These are phyloP conservation scores for Gymnoscopelus braueri DNA, from an alignment of 2,797 vertebrate species.

Conservation along the genomic window DNA sequence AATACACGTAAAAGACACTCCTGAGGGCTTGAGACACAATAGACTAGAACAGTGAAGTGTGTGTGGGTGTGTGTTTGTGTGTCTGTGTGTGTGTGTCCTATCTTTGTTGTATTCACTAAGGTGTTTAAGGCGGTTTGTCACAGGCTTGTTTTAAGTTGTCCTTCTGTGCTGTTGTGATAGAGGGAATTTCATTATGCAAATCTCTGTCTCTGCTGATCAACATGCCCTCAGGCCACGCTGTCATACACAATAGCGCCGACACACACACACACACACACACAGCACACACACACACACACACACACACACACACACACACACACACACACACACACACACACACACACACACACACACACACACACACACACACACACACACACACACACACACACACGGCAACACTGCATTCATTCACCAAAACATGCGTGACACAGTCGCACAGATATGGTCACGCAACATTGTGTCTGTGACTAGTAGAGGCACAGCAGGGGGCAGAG, in stretches of 20 bases:
- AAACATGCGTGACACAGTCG: conserved; percentile 66
- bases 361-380: conserved; percentile 48
- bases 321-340: conserved; percentile 22
- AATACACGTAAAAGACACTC: conserved; percentile 34
- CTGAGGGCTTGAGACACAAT: conserved; percentile 31
- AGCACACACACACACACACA: conserved; percentile 41
- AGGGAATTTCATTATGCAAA: conserved; percentile 79
- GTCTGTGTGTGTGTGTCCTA: not conserved
- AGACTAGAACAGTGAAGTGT: conserved; percentile 6
- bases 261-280: conserved; percentile 36
- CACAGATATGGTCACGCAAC: conserved; percentile 63
- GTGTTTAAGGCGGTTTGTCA: conserved; percentile 68
- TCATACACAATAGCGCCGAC: conserved; percentile 49
- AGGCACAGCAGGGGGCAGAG: conserved; percentile 31
- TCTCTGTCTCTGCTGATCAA: conserved; percentile 74
- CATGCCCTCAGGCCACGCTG: conserved; percentile 71
- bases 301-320: conserved; percentile 32
- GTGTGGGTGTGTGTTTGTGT: conserved; percentile 21
- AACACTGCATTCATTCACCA: conserved; percentile 14
- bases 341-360: conserved; percentile 39
- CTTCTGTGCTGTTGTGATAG: conserved; percentile 63
- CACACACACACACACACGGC: conserved; percentile 7
- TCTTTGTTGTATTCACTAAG: conserved; percentile 55
- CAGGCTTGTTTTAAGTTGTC: conserved; percentile 74
- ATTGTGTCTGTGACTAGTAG: conserved; percentile 63